phyloP scores from a whole-genome alignment of 2,797 vertebrate genomes.

The Periophthalmus magnuspinnatus region DNA sequence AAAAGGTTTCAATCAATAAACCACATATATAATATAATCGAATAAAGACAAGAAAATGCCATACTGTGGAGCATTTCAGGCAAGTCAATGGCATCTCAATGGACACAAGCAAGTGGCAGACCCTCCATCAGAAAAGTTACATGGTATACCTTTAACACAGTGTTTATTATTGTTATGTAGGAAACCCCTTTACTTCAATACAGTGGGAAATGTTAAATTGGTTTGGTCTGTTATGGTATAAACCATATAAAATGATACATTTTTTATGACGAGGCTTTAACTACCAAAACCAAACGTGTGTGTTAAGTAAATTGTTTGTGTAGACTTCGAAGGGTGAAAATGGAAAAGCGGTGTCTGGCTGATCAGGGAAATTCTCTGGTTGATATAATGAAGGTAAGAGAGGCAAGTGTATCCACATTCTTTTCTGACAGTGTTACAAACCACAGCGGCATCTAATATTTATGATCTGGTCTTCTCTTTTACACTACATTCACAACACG shows the following conservation, averaged over 20 bases:
- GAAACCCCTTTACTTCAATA: too few relatives aligned
- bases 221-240: too few relatives aligned
- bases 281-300: too few relatives aligned
- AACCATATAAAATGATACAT: too few relatives aligned
- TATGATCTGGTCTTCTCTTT: not conserved
- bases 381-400: slow-evolving; percentile 88
- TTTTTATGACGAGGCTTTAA: too few relatives aligned
- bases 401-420: slow-evolving; percentile 41
- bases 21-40: too few relatives aligned
- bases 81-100: not conserved
- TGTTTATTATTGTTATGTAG: not conserved
- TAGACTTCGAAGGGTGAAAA: slow-evolving; percentile 89
- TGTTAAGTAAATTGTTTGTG: not conserved
- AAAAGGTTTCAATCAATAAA: too few relatives aligned
- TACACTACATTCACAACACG: not conserved
- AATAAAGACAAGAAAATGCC: not conserved
- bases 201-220: too few relatives aligned
- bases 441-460: slow-evolving; percentile 10
- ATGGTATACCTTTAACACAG: not conserved
- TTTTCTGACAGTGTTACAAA: not conserved
- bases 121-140: not conserved
- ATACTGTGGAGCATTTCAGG: not conserved
- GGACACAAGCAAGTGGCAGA: not conserved
- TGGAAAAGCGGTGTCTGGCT: slow-evolving; percentile 90
- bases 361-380: slow-evolving; percentile 92